These are phyloP conservation scores for Tor tambroides DNA, from an alignment of 2,113 vertebrate species.

Conservation along the genomic window DNA sequence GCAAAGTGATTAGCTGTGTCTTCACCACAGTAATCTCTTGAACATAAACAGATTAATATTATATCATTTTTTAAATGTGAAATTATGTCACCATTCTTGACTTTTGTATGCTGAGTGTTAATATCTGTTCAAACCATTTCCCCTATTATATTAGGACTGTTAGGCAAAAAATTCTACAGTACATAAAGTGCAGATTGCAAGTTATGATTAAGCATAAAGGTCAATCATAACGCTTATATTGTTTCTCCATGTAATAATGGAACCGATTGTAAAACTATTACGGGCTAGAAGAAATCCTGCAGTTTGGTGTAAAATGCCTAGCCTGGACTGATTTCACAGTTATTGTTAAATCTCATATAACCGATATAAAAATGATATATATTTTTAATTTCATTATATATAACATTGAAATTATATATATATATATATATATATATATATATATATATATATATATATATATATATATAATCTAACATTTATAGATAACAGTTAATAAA, in stretches of 20 bases:
- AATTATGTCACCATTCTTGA: not conserved
- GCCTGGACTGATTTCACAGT: not conserved
- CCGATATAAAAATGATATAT: not conserved
- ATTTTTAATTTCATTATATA: too few species aligned
- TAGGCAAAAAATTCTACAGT: not conserved
- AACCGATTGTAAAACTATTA: not conserved
- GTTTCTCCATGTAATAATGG: not conserved
- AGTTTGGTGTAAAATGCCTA: not conserved
- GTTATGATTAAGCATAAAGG: not conserved
- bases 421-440: too few species aligned
- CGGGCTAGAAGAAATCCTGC: not conserved
- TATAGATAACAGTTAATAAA: too few species aligned
- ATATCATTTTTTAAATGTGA: not conserved
- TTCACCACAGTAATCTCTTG: not conserved
- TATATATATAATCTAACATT: too few species aligned
- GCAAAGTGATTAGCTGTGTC: not conserved
- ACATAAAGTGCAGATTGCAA: conserved; percentile 4
- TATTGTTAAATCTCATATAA: not conserved
- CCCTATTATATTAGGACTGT: not conserved
- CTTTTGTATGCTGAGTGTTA: not conserved
- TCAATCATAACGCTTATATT: not conserved
- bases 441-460: too few species aligned
- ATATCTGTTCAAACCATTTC: not conserved
- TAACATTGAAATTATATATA: too few species aligned
- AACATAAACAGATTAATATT: not conserved